Conservation (phyloP, 1,140 invertebrate genomes). For the Leptinotarsa texana region DNA sequence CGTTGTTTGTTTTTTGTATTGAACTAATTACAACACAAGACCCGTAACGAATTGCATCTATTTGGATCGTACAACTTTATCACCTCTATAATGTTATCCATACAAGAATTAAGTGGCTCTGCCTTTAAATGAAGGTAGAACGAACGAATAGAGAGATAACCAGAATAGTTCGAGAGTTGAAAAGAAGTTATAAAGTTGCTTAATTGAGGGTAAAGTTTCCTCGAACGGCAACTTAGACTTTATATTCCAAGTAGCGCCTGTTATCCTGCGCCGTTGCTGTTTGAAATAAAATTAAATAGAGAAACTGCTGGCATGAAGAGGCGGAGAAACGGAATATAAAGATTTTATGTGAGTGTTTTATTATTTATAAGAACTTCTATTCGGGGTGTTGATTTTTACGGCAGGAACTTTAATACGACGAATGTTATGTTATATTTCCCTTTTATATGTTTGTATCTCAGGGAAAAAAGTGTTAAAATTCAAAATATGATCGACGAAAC, state of each 20-base stretch:
- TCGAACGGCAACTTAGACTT: neutral
- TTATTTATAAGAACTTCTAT: too few species aligned
- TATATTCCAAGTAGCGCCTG: slow-evolving; percentile 1
- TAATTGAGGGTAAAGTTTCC: neutral
- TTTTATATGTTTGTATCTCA: too few species aligned
- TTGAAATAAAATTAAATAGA: slow-evolving; percentile 1
- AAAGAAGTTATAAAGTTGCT: slow-evolving; percentile 4
- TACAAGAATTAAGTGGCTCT: neutral
- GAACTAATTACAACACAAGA: too few species aligned
- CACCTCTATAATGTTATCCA: neutral
- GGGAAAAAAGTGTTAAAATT: too few species aligned
- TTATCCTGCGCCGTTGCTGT: slow-evolving; percentile 1
- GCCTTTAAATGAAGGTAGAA: neutral
- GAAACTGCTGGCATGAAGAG: neutral
- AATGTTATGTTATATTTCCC: too few species aligned
- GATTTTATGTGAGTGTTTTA: too few species aligned
- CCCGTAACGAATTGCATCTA: too few species aligned
- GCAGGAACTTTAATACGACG: too few species aligned
- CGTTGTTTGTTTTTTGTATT: too few species aligned
- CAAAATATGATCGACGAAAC: too few species aligned
- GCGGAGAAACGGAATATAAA: neutral
- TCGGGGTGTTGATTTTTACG: too few species aligned
- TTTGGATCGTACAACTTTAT: too few species aligned
- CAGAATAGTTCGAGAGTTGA: neutral
- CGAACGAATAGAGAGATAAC: neutral